Base-by-base conservation (phyloP, 2,888 invertebrate species). In the Ectemnius cavifrons region DNA sequence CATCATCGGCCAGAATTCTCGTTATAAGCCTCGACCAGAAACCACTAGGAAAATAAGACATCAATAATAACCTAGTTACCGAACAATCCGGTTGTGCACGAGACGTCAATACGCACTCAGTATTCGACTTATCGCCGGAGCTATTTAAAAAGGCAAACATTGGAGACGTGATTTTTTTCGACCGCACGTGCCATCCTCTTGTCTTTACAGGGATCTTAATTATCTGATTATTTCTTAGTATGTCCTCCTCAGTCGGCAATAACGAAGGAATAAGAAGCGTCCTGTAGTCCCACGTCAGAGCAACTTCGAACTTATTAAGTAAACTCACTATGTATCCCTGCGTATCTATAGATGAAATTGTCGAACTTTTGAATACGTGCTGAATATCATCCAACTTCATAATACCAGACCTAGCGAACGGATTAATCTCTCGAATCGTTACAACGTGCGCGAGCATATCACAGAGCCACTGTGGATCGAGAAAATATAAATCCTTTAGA, bases 401-500 rank as follows among this genome's bases (percentile, higher is more conserved):
- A 62, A 99, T 82, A 92, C 97, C 98, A 72, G 96, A 96, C 80
- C 95, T 93, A 0, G 97, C 98, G 90, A 98, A 98, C 0, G 98
- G 98, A 92, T 99, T 99, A 81, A 99, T 97, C 92, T 99, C 98
- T n/a, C 98, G 92, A 20, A 99, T 97, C 0, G 99, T 98, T 47
- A 99, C 97, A 0, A 99, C 98, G 90, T 98, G 98, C 0, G 99
- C 98, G 52, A 99, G 91, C 94, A 99, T 97, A 90, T 99, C 99
- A 91, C 99, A 99, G 57, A 99, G 93, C 99, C 99, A 99, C 90
- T 99, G 99, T 0, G 99, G 99, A 91, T 98, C 97, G 59, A 99
- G 92, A 91, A 99, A 99, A 91, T 98, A 99, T 63, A 98, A 93
- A 91, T 99, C 98, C 88, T 97, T 96, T 2, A 98, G 92, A 0